Evolutionary conservation across 1,140 invertebrate species (phyloP).

Genomic region (Penaeus indicus): DNA sequence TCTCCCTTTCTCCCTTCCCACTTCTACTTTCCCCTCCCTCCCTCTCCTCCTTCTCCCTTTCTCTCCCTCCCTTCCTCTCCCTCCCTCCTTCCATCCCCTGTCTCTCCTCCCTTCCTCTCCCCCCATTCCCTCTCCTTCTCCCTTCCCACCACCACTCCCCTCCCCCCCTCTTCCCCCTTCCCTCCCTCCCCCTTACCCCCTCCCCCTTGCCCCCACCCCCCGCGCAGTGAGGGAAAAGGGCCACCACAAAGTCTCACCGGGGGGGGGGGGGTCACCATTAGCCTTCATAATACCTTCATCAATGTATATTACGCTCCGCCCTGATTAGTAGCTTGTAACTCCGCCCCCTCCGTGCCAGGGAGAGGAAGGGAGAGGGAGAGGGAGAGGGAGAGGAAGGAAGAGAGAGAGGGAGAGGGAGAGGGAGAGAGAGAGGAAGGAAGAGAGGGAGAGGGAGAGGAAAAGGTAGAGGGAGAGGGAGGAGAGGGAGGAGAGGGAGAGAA

Average conservation of each 20-base stretch:
- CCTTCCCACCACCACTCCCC: not conserved
- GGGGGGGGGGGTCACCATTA: conserved; percentile 41
- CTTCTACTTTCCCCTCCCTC: too few relatives aligned
- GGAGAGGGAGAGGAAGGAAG: not conserved
- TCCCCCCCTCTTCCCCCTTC: not conserved
- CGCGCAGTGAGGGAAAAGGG: not conserved
- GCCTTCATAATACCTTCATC: conserved; percentile 53
- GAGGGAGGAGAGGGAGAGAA: too few relatives aligned
- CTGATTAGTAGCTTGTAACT: conserved; percentile 42
- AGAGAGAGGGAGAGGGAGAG: too few relatives aligned
- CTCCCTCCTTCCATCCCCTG: not conserved
- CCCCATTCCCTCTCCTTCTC: not conserved
- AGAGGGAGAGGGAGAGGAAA: too few relatives aligned
- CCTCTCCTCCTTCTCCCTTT: too few relatives aligned
- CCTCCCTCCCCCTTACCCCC: not conserved
- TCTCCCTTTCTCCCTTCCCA: not conserved
- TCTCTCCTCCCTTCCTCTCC: too few relatives aligned
- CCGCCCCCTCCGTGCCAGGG: not conserved
- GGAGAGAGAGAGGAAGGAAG: too few relatives aligned
- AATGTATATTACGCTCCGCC: conserved; percentile 51
- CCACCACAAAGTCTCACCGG: conserved; percentile 3
- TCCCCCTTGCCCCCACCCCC: not conserved
- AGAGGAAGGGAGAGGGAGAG: not conserved
- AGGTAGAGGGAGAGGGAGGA: too few relatives aligned
- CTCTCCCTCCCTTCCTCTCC: too few relatives aligned